Conservation (phyloP, 2,797 vertebrate genomes). For the Remorina albescens region DNA sequence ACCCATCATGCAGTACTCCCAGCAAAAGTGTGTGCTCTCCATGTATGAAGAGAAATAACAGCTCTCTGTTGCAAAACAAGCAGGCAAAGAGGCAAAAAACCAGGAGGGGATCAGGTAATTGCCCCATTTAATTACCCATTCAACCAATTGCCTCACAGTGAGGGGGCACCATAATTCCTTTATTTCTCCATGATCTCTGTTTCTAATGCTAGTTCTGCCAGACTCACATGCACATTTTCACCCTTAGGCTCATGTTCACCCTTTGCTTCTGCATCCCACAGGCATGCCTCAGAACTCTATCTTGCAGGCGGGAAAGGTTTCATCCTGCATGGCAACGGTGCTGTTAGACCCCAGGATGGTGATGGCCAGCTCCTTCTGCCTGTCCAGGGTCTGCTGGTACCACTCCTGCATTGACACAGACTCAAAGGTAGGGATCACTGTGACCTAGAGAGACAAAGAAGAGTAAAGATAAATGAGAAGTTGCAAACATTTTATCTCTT, state of each 20-base stretch:
- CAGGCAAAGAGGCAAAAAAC: constrained; percentile 23
- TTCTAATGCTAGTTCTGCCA: constrained; percentile 14
- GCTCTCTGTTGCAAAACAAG: constrained; percentile 31
- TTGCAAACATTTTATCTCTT: neutral
- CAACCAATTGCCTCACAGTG: constrained; percentile 26
- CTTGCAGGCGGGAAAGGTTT: constrained; percentile 98
- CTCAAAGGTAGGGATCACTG: constrained; percentile 89
- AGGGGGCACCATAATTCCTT: neutral
- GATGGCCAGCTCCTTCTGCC: constrained; percentile 82
- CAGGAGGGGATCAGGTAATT: neutral
- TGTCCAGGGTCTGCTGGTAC: constrained; percentile 93
- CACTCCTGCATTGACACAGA: constrained; percentile 92
- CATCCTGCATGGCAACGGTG: constrained; percentile 97
- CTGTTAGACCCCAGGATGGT: constrained; percentile 89
- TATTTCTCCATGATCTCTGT: neutral
- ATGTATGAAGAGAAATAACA: constrained; percentile 11
- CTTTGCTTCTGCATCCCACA: neutral
- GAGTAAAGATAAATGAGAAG: neutral
- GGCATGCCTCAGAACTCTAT: constrained; percentile 91
- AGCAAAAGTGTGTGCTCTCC: constrained; percentile 19
- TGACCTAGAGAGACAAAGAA: constrained; percentile 81
- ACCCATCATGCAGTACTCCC: constrained; percentile 55
- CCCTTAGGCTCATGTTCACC: constrained; percentile 24
- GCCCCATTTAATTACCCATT: constrained; percentile 7
- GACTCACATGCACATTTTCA: constrained; percentile 9